Conservation (phyloP, 2,888 invertebrate species). For the Melanostoma scalare region DNA sequence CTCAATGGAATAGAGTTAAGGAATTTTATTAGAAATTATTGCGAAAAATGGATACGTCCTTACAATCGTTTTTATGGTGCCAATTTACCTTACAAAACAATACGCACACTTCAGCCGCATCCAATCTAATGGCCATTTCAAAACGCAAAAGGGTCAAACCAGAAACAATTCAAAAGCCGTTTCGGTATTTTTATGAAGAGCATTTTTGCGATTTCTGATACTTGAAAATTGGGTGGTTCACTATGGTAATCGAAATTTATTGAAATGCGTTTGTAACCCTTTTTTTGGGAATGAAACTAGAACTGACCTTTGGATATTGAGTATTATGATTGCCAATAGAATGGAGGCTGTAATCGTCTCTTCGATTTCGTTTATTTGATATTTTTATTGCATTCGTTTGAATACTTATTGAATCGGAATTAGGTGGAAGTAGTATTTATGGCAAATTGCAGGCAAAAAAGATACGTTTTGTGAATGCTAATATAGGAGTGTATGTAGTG, state of each 20-base stretch:
- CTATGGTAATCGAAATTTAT: constrained; percentile 37
- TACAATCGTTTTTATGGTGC: constrained; percentile 55
- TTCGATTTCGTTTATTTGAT: constrained; percentile 57
- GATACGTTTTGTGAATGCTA: too few relatives aligned
- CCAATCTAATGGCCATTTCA: constrained; percentile 45
- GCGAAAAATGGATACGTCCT: constrained; percentile 56
- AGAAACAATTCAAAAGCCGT: constrained; percentile 18
- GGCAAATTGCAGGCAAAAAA: constrained; percentile 31
- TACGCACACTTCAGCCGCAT: constrained; percentile 41
- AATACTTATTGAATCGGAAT: constrained; percentile 51
- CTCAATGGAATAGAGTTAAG: constrained; percentile 41
- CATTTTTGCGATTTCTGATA: constrained; percentile 44
- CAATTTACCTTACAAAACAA: constrained; percentile 56
- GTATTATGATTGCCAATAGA: constrained; percentile 35
- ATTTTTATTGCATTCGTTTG: constrained; percentile 30
- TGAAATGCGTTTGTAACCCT: constrained; percentile 32
- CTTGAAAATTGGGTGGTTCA: constrained; percentile 26
- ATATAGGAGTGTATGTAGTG: too few relatives aligned
- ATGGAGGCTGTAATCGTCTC: constrained; percentile 34
- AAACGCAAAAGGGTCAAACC: constrained; percentile 33
- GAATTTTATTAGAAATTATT: constrained; percentile 68
- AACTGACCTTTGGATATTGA: constrained; percentile 34
- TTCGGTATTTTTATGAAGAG: constrained; percentile 7
- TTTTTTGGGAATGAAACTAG: not conserved
- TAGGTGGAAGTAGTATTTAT: constrained; percentile 60